Base-by-base conservation (phyloP, 1,140 invertebrate genomes). In the Euwallacea similis region DNA sequence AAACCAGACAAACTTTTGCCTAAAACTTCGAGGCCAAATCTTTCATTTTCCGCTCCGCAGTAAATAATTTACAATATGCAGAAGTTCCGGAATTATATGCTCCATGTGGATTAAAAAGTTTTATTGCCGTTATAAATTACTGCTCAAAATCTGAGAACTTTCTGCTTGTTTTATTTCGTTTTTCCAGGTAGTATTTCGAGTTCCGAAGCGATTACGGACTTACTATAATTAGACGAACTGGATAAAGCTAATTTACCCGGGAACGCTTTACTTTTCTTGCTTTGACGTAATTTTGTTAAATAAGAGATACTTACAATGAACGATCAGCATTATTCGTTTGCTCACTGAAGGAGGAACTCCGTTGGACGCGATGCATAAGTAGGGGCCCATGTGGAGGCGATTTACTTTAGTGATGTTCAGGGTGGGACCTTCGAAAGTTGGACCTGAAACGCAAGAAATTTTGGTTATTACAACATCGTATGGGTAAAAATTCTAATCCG, bases 341-440 rank as follows among this genome's bases (percentile, higher is more conserved):
- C 91, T 93, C 76, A 95, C 91, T 4, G 91, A 90, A 13, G 93
- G 93, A 43, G 93, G 93, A 2, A 95, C 90, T n/a, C 92, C 92
- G 78, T 94, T 94, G 42, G 86, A 86, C 33, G 93, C 93, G 72
- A 96, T 95, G 82, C 94, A 96, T 33, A 96, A 84, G 81, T 95
- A 95, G 15, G 92, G 88, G 53, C 93, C 94, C 94, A 97, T 97
- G 78, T 96, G 92, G 21, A 94, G 84, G 47, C 94, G 86, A 75
- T 91, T 93, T 50, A 95, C 92, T 84, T 91, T 90, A 41, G 87
- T 87, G 73, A 96, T 89, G 76, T 89, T 91, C 76, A 96, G 85
- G 64, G 87, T 83, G 13, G 91, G 85, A 16, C 93, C 93, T 66
- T 91, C 88, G 7, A 88, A 85, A 72, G 81, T 87, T 44, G 83